Evolutionary conservation across 2,888 invertebrate species (phyloP).

Genomic region (Cacoxenus indagator): DNA sequence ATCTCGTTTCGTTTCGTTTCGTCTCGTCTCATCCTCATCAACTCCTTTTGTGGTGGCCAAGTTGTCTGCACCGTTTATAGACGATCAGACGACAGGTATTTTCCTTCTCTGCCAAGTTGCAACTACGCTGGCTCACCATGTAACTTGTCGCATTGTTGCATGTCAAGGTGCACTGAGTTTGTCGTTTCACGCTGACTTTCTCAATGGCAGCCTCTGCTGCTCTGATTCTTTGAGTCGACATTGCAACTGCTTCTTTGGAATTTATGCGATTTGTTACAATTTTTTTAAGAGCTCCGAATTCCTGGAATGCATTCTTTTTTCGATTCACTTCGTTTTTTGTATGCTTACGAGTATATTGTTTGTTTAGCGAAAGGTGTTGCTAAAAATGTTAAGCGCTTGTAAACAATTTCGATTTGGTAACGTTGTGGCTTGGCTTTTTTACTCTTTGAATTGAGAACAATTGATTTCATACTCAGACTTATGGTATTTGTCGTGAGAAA

Average conservation of each 20-base stretch:
- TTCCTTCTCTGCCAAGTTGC: background rate
- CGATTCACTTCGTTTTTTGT: background rate
- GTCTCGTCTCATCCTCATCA: background rate
- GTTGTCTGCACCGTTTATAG: constrained; percentile 2
- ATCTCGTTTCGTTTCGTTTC: too few relatives aligned
- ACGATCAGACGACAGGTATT: constrained; percentile 17
- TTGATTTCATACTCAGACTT: background rate
- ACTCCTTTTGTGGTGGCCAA: constrained; percentile 5
- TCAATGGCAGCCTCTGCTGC: constrained; percentile 4
- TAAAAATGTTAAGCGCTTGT: constrained; percentile 13
- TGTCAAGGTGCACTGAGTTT: constrained; percentile 18
- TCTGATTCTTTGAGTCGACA: background rate
- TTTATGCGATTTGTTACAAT: constrained; percentile 16
- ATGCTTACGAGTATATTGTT: too few relatives aligned
- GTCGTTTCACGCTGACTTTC: constrained; percentile 12
- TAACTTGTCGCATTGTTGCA: constrained; percentile 17
- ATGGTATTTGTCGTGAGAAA: background rate
- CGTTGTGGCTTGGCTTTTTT: background rate
- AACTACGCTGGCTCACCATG: constrained; percentile 1
- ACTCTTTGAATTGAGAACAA: background rate
- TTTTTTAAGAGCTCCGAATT: constrained; percentile 6
- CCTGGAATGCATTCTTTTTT: constrained; percentile 6
- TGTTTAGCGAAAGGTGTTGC: constrained; percentile 14
- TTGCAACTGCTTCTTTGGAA: constrained; percentile 10
- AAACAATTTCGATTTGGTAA: background rate